Percentiles rank a stretch among this genome's conserved stretches.
These are phyloP conservation scores for Apostichopus parvimensis DNA, from an alignment of 35 echinoderm and acorn worm genomes.

Conservation along the genomic window DNA sequence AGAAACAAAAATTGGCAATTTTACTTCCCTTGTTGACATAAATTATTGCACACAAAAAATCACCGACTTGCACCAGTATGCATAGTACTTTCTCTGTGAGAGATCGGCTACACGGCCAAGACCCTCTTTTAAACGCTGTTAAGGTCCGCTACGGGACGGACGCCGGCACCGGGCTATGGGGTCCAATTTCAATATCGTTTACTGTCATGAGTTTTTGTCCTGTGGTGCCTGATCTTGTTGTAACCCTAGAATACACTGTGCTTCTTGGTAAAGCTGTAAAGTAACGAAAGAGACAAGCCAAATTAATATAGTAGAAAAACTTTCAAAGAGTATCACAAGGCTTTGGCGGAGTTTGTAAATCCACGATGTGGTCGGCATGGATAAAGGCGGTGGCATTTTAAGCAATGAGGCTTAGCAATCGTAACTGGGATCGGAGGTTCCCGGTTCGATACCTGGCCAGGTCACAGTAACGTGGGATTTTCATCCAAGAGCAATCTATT, in stretches of 20 bases:
- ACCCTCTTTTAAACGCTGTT: too few relatives aligned
- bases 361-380: too few relatives aligned
- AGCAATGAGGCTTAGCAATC: too few relatives aligned
- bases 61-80: constrained; percentile 6
- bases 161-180: neutral
- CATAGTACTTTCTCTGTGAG: constrained; percentile 32
- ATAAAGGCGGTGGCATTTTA: too few relatives aligned
- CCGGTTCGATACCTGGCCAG: too few relatives aligned
- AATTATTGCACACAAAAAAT: constrained; percentile 43
- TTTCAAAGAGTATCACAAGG: too few relatives aligned
- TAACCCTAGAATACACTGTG: constrained; percentile 63
- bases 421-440: too few relatives aligned
- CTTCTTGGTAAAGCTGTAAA: constrained; percentile 56
- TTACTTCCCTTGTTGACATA: constrained; percentile 27
- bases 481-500: too few relatives aligned
- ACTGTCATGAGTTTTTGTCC: constrained; percentile 34
- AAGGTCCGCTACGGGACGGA: neutral
- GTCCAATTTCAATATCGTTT: neutral
- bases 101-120: too few relatives aligned
- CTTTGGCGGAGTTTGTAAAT: too few relatives aligned
- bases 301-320: too few relatives aligned
- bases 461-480: too few relatives aligned
- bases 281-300: neutral
- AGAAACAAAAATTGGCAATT: constrained; percentile 7
- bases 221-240: neutral